These are phyloP conservation scores for Taphrorychus bicolor DNA, from an alignment of 2,888 invertebrate genomes.

Conservation along the genomic window DNA sequence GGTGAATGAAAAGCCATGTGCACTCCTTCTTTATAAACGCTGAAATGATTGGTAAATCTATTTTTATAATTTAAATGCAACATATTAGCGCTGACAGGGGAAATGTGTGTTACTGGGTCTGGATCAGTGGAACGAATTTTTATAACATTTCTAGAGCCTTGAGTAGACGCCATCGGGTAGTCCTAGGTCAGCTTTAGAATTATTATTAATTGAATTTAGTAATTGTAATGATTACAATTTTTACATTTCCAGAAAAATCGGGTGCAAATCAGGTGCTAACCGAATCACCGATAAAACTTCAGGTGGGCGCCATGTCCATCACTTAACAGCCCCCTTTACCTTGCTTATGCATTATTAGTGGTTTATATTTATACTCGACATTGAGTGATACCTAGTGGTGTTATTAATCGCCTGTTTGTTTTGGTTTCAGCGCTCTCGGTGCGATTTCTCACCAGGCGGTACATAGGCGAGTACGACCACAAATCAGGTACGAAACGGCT, in stretches of 20 bases:
- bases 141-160: too few relatives aligned
- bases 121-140: too few relatives aligned
- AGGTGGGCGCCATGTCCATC: neutral
- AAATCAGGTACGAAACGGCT: conserved; percentile 84
- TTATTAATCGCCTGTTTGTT: neutral
- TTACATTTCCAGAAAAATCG: too few relatives aligned
- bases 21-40: neutral
- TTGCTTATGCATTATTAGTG: too few relatives aligned
- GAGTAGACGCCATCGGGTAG: too few relatives aligned
- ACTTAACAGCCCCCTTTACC: too few relatives aligned
- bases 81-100: neutral
- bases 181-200: too few relatives aligned
- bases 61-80: neutral
- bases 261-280: too few relatives aligned
- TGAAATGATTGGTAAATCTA: neutral
- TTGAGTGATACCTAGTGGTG: neutral
- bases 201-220: too few relatives aligned
- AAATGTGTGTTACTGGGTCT: conserved; percentile 2
- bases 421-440: conserved; percentile 66
- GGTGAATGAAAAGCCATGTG: neutral
- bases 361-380: neutral
- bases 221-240: too few relatives aligned
- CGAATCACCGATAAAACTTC: neutral
- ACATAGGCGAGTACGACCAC: conserved; percentile 95
- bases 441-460: conserved; percentile 89